These are phyloP conservation scores for Ephestia elutella DNA, from an alignment of 1,140 invertebrate genomes.

Conservation along the genomic window DNA sequence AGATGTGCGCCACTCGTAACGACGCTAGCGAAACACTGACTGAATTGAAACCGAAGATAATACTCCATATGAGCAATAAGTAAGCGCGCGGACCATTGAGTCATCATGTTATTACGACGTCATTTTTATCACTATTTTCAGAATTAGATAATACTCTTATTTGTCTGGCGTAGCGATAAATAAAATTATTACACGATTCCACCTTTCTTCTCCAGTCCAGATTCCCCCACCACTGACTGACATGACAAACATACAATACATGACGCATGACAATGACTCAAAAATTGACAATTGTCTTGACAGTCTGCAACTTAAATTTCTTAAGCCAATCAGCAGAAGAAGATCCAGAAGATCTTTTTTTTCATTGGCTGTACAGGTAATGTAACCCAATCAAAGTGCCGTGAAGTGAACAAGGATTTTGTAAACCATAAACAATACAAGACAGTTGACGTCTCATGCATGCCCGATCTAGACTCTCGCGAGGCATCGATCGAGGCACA, in stretches of 20 bases:
- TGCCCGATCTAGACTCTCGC: too few species aligned
- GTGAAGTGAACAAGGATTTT: too few species aligned
- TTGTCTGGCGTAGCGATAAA: neutral
- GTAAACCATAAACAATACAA: too few species aligned
- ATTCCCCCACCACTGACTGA: slow-evolving; percentile 1
- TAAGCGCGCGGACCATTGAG: slow-evolving; percentile 21
- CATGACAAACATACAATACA: neutral
- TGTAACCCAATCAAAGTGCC: too few species aligned
- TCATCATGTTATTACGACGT: slow-evolving; percentile 40
- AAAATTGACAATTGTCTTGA: neutral
- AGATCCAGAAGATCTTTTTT: too few species aligned
- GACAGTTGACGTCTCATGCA: too few species aligned
- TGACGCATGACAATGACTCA: too few species aligned
- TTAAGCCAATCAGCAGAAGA: too few species aligned
- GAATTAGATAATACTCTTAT: neutral
- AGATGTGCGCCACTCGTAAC: slow-evolving; percentile 43
- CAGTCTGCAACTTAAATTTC: neutral
- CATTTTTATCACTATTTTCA: slow-evolving; percentile 27
- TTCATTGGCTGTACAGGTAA: too few species aligned
- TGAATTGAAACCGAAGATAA: neutral
- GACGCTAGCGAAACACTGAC: slow-evolving; percentile 56
- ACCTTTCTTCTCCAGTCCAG: neutral
- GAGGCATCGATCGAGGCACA: too few species aligned
- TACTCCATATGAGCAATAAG: neutral
- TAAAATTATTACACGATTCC: neutral